Conservation (phyloP, 2,888 invertebrate genomes). For the Diplazon laetatorius region DNA sequence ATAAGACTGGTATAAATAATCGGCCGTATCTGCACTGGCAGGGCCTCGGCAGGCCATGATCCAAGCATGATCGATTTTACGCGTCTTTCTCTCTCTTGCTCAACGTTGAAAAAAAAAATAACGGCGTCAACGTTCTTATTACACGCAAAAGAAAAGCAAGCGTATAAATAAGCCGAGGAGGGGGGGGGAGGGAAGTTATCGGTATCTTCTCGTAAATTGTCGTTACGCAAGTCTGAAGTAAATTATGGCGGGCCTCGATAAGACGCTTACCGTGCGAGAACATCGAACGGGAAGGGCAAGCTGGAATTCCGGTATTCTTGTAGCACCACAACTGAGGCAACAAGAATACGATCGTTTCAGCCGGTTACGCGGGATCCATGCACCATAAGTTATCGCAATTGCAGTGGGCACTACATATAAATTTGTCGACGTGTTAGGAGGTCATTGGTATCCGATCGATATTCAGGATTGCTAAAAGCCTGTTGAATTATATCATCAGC, state of each 20-base stretch:
- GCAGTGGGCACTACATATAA: constrained; percentile 41
- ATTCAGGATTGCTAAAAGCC: constrained; percentile 29
- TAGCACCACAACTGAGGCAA: constrained; percentile 18
- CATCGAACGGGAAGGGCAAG: constrained; percentile 54
- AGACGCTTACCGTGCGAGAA: constrained; percentile 52
- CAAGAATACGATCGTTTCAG: constrained; percentile 39
- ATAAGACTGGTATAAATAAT: neutral
- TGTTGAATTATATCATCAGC: too few relatives aligned
- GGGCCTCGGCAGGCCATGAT: too few relatives aligned
- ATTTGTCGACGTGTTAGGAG: constrained; percentile 42
- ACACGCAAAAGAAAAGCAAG: constrained; percentile 28
- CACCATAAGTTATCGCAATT: constrained; percentile 26
- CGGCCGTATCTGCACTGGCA: neutral
- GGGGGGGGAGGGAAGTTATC: constrained; percentile 8
- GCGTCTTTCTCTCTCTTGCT: neutral
- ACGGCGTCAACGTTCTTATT: constrained; percentile 34
- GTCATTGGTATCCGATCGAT: constrained; percentile 55
- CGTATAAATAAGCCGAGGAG: constrained; percentile 21
- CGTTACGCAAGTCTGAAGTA: constrained; percentile 55
- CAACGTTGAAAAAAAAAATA: constrained; percentile 57
- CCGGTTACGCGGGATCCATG: constrained; percentile 27
- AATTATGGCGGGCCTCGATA: constrained; percentile 61
- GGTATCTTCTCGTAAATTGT: constrained; percentile 59
- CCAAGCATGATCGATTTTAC: neutral
- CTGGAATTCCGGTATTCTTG: constrained; percentile 39